Percentiles rank a stretch among this genome's conserved stretches.
Conservation (phyloP, 2,113 vertebrate genomes). For the Anolis carolinensis region DNA sequence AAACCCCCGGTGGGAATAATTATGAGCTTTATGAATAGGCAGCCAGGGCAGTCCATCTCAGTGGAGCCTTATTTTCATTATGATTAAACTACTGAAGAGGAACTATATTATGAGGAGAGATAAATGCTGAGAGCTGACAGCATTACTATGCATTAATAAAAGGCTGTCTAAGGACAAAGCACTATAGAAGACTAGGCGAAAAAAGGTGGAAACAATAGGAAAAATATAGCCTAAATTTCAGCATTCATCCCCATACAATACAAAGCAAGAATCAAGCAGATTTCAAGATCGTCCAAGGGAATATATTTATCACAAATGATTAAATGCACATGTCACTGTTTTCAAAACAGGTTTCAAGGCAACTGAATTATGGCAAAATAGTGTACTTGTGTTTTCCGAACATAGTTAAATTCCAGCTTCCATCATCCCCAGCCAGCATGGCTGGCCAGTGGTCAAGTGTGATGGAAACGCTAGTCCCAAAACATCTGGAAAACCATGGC, state of each 20-base stretch:
- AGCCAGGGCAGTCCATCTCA: background rate
- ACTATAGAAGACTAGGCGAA: background rate
- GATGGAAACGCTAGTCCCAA: no score
- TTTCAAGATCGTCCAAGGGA: background rate
- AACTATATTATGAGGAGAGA: background rate
- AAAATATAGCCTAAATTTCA: background rate
- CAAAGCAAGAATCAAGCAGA: background rate
- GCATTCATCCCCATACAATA: background rate
- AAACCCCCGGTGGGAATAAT: conserved; percentile 1
- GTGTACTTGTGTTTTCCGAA: background rate
- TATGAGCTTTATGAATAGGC: background rate
- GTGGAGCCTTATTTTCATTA: background rate
- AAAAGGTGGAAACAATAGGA: background rate
- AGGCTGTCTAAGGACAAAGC: background rate
- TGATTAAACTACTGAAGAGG: conserved; percentile 22
- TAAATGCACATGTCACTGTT: no score
- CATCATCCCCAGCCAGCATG: no score
- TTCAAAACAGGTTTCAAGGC: no score
- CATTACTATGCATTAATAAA: background rate
- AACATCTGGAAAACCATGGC: background rate
- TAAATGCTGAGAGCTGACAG: background rate
- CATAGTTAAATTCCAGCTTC: no score
- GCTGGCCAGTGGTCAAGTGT: no score
- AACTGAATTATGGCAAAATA: no score
- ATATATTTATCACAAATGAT: no score